Evolutionary conservation across 1,140 invertebrate genomes (phyloP).

Genomic region (Pantala flavescens): DNA sequence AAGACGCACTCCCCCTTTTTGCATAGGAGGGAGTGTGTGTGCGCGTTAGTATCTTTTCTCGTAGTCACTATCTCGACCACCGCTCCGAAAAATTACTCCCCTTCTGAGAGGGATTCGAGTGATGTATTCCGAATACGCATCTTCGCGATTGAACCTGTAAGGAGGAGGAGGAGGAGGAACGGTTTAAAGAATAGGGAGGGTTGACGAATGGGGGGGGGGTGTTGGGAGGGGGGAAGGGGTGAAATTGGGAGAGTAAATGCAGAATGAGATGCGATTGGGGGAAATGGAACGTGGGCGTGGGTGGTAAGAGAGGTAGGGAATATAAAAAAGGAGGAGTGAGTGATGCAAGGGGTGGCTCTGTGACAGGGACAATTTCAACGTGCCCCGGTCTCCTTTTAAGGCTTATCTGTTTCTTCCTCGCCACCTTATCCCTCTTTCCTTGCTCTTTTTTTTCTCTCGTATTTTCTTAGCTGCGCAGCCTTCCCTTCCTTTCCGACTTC

Average conservation of each 20-base stretch:
- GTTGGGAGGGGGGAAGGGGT: not conserved
- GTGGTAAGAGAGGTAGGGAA: not conserved
- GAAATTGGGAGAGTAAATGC: constrained; percentile 3
- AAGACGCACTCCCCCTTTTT: not conserved
- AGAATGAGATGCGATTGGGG: not conserved
- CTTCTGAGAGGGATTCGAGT: not conserved
- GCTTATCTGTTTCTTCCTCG: constrained; percentile 4
- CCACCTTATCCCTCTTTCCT: not conserved
- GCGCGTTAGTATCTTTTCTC: too few species aligned
- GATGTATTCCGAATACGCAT: not conserved
- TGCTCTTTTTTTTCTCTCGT: not conserved
- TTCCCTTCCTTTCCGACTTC: not conserved
- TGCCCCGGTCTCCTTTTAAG: not conserved
- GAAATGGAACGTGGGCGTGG: not conserved
- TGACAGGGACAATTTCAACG: constrained; percentile 8
- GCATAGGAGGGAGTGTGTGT: too few species aligned
- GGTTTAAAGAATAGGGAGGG: not conserved
- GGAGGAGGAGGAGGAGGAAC: not conserved
- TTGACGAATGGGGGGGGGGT: not conserved
- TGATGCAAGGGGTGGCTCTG: constrained; percentile 1
- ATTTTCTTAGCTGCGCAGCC: not conserved
- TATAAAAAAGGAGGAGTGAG: not conserved
- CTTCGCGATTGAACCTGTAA: not conserved
- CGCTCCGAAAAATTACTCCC: not conserved
- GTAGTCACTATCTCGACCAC: not conserved